Base-by-base conservation (phyloP, 2,797 vertebrate species). In the Sphaeramia orbicularis region DNA sequence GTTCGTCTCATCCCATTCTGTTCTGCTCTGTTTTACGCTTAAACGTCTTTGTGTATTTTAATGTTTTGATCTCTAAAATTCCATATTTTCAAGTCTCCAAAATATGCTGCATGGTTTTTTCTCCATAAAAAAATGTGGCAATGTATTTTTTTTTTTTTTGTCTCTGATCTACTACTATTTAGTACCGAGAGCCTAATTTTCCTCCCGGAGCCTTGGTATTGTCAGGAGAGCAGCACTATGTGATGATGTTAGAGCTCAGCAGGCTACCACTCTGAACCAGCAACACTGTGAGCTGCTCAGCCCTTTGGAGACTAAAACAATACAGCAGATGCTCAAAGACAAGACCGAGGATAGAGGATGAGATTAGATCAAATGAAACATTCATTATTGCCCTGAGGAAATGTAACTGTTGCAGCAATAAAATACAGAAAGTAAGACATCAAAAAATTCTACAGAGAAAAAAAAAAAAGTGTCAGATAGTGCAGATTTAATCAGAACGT, bases 341-440 rank as follows among this genome's bases (percentile, higher is more conserved):
- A 50, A 32, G 18, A 30, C 41, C 24, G 10, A 61, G 10, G 40
- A 35, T 21, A 27, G 36, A 37, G 45, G 66, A 67, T 49, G 61
- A 73, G 62, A 73, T 49, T 37, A 81, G 61, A 80, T 59, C 4
- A 77, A 72, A 84, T 81, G 35, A 85, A 86, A 80, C 63, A 78
- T 85, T 84, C 74, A 82, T 67, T 72, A 76, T 71, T 7, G 30
- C 73, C 78, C 61, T 0, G 55, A 70, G 65, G 78, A 80, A 76
- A 68, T 21, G 48, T 16, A 72, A 71, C 50, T 50, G 47, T 56
- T 63, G 65, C 52, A 19, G 67, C 53, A 67, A 64, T 50, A 62
- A 73, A 74, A 67, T 56, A 69, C 63, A 49, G 55, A 51, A 73
- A 36, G 70, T 42, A 55, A 11, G 16, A 63, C 11, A 55, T 38